Conservation (phyloP, 2,888 invertebrate species). For the Drosophila tanythrix region DNA sequence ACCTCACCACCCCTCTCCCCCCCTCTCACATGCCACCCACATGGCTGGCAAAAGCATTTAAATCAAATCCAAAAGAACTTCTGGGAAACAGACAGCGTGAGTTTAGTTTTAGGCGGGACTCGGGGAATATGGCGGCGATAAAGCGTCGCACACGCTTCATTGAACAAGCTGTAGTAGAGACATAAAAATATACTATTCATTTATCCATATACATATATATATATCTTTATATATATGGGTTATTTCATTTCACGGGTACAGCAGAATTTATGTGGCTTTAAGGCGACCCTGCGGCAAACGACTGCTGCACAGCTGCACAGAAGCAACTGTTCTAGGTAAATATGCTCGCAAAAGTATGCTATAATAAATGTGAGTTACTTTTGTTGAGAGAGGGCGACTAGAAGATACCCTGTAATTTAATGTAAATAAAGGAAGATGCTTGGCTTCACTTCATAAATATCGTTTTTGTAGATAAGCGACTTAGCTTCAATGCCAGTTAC, state of each 20-base stretch:
- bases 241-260: constrained; percentile 19
- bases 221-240: not conserved
- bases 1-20: not conserved
- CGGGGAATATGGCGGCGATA: constrained; percentile 46
- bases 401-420: not conserved
- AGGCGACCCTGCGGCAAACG: constrained; percentile 40
- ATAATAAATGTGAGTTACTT: constrained; percentile 37
- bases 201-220: not conserved
- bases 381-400: not conserved
- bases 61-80: constrained; percentile 66
- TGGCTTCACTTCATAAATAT: not conserved
- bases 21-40: constrained; percentile 12
- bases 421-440: not conserved
- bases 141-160: constrained; percentile 61
- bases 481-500: not conserved
- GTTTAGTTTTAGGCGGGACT: constrained; percentile 44
- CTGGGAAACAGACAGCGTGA: constrained; percentile 31
- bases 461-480: not conserved
- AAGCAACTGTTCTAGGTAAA: constrained; percentile 20
- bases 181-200: constrained; percentile 13
- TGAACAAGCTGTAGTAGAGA: constrained; percentile 57
- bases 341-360: constrained; percentile 75
- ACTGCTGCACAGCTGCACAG: constrained; percentile 25
- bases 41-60: constrained; percentile 64
- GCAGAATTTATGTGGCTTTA: constrained; percentile 67